phyloP scores from a whole-genome alignment of 2,888 invertebrate species.

The Globia sparganii region DNA sequence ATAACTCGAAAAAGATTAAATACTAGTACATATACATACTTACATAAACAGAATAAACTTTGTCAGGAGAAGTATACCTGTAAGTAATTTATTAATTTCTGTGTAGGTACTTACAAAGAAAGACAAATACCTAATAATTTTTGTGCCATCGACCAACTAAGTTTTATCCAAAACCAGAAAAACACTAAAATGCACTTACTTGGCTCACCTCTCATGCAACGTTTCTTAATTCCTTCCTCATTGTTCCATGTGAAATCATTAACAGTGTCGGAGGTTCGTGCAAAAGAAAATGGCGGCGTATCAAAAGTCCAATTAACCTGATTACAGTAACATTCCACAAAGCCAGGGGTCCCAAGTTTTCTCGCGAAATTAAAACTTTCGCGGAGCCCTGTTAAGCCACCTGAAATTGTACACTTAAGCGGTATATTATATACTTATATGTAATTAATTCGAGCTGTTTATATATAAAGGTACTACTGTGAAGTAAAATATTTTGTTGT shows the following conservation, averaged over 20 bases:
- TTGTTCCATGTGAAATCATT: conserved; percentile 50
- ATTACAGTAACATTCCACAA: conserved; percentile 69
- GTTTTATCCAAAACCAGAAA: neutral
- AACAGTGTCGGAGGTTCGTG: conserved; percentile 42
- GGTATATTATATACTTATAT: conserved; percentile 45
- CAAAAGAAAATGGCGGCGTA: conserved; percentile 64
- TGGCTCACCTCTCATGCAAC: neutral
- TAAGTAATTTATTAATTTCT: no score
- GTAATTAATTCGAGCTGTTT: conserved; percentile 37
- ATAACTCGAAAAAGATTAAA: no score
- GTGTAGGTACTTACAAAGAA: no score
- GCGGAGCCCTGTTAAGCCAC: conserved; percentile 46
- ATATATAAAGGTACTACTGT: neutral
- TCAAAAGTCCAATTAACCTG: conserved; percentile 75
- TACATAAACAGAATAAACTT: no score
- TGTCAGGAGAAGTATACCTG: no score
- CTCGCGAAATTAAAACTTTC: conserved; percentile 75
- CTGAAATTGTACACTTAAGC: conserved; percentile 59
- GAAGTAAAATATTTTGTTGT: neutral
- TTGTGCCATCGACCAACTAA: neutral
- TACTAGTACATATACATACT: no score
- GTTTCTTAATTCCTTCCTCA: conserved; percentile 3
- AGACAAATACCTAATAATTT: neutral
- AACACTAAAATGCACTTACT: conserved; percentile 3
- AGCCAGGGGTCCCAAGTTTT: conserved; percentile 65